A percentile compares a stretch with the other conserved stretches of the same genome.
Conservation (phyloP, 1,140 invertebrate genomes). For the Drosophila funebris region DNA sequence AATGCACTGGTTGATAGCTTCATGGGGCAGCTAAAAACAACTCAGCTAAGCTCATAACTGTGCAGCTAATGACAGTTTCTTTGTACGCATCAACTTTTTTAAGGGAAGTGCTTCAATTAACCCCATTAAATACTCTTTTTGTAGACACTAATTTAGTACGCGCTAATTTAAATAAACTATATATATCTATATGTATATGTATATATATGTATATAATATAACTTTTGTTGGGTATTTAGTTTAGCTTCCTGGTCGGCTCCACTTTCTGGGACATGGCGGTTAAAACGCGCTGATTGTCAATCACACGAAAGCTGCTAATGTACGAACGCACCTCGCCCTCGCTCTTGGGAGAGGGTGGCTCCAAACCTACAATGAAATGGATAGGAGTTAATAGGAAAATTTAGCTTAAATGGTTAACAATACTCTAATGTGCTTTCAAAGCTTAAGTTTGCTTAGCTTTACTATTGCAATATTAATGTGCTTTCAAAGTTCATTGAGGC, state of each 20-base stretch:
- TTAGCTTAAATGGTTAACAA: not conserved
- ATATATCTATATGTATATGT: slow-evolving; percentile 1
- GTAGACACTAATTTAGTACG: slow-evolving; percentile 32
- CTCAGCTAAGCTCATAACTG: slow-evolving; percentile 69
- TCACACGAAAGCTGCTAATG: slow-evolving; percentile 88
- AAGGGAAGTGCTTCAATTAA: not conserved
- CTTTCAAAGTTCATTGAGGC: not conserved
- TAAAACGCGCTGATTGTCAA: slow-evolving; percentile 91
- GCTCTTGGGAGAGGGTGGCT: slow-evolving; percentile 88
- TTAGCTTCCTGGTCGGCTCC: slow-evolving; percentile 85
- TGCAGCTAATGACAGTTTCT: slow-evolving; percentile 59
- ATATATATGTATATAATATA: slow-evolving; percentile 22
- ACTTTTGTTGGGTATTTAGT: slow-evolving; percentile 7
- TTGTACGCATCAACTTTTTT: slow-evolving; percentile 24
- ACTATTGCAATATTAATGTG: not conserved
- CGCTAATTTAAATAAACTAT: slow-evolving; percentile 20
- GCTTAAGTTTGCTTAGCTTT: not conserved
- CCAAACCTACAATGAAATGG: slow-evolving; percentile 85
- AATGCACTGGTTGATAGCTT: slow-evolving; percentile 49
- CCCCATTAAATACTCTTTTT: slow-evolving; percentile 21
- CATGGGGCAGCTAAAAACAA: slow-evolving; percentile 43
- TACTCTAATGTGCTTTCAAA: no score
- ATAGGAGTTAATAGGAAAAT: not conserved
- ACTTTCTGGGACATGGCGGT: slow-evolving; percentile 90
- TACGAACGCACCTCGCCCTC: slow-evolving; percentile 87